phyloP scores from a whole-genome alignment of 2,113 vertebrate species.

The Actenoides hombroni region DNA sequence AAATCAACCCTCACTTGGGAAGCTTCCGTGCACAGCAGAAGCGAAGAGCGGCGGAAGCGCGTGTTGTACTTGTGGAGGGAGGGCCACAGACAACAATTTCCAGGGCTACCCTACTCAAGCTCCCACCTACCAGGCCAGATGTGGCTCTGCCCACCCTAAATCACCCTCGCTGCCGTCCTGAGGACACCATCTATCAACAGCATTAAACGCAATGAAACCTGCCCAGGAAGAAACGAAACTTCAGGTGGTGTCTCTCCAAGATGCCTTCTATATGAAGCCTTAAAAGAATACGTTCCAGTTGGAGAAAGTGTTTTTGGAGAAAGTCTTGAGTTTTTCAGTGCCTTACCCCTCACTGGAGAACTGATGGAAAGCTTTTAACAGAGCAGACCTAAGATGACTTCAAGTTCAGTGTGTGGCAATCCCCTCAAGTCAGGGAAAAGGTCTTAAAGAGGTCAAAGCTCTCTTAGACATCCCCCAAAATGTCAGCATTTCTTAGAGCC shows the following conservation, averaged over 20 bases:
- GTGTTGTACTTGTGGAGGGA: fast-evolving
- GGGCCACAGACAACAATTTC: not conserved
- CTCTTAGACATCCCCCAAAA: not conserved
- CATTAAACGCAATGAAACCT: not conserved
- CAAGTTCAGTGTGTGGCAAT: too few relatives aligned
- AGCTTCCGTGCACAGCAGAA: not conserved
- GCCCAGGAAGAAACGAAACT: not conserved
- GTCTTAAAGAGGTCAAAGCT: not conserved
- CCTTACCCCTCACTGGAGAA: not conserved
- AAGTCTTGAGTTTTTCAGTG: not conserved
- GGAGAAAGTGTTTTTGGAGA: not conserved
- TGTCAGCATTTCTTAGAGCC: not conserved
- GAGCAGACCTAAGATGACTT: not conserved
- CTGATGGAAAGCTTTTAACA: not conserved
- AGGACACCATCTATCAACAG: not conserved
- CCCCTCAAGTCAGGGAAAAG: not conserved
- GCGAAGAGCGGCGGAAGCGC: fast-evolving
- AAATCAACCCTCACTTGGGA: fast-evolving
- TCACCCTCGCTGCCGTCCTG: not conserved
- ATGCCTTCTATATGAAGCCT: not conserved
- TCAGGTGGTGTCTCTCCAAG: not conserved
- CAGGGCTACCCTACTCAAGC: not conserved
- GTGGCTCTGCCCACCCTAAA: not conserved
- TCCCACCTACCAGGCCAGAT: not conserved
- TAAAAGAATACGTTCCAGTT: not conserved